phyloP scores from a whole-genome alignment of 2,113 vertebrate genomes.

The Apus apus region DNA sequence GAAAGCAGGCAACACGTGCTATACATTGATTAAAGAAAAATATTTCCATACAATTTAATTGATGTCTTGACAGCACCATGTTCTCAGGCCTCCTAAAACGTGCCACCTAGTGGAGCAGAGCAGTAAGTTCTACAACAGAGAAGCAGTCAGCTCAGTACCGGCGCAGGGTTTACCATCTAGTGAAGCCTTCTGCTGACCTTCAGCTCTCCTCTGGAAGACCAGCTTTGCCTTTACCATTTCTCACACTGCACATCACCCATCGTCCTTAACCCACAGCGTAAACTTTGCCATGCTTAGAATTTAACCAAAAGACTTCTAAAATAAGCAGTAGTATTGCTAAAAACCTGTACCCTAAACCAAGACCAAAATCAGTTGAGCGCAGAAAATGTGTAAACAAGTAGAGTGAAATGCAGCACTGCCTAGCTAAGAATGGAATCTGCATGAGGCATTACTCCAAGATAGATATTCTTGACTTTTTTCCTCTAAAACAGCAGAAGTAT shows the following conservation, averaged over 20 bases:
- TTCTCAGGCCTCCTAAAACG: neutral
- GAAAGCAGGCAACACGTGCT: neutral
- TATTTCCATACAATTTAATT: neutral
- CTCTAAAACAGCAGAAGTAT: neutral
- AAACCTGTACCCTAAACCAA: neutral
- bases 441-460: neutral
- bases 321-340: neutral
- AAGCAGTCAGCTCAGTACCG: neutral
- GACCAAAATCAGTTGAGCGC: neutral
- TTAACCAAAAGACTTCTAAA: neutral
- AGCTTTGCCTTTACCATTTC: neutral
- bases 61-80: neutral
- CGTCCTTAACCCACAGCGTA: neutral
- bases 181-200: neutral
- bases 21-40: neutral
- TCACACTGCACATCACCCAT: neutral
- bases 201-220: neutral
- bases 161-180: neutral
- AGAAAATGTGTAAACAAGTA: neutral
- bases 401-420: neutral
- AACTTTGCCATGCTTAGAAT: neutral
- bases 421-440: neutral
- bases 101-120: constrained; percentile 62
- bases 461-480: neutral
- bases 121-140: neutral